Base-by-base conservation (phyloP, 2,888 invertebrate genomes). In the Callyntrura guangdongensis region DNA sequence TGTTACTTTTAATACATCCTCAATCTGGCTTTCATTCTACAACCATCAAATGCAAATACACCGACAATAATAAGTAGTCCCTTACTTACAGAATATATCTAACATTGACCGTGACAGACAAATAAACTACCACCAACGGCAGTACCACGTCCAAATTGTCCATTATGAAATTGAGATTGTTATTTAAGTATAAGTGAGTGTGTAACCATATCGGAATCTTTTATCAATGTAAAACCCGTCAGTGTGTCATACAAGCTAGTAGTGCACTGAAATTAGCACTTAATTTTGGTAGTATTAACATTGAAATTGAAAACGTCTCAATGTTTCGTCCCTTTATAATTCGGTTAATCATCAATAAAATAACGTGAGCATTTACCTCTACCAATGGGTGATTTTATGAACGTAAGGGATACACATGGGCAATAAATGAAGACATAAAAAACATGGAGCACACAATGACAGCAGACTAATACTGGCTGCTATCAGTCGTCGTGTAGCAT, bases 331-430 rank as follows among this genome's bases (percentile, higher is more conserved):
- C 49, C 49, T 17, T 36, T 17, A 53, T 77, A 77, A 77, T 77
- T 77, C 77, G 25, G 77, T 77, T 77, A 77, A 49, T 45, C 17
- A 20, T 45, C 45, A 17, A 45, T 45, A 64, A 64, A 3, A 64
- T 4, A 45, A 72, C 1, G 45, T 72, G 72, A 72, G 45, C 72
- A 77, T 53, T 53, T 77, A 74, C 47, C 25, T 36, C 14, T 25
- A 0, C 27, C 17, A 25, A n/a, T n/a, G 45, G 12, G n/a, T 77
- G 77, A 77, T 53, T 25, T 49, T 49, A 53, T 27, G 45, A 45
- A 49, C 47, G n/a, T 77, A 22, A 8, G 72, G 20, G 61, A 36
- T 36, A 27, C 14, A 69, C 1, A 69, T 22, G 22, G 9, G 67
- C 1, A n/a, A 56, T 14, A 36, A 36, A 36, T 36, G 36, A 36